Evolutionary conservation across 2,888 invertebrate genomes (phyloP).

Genomic region (Tipula lateralis): DNA sequence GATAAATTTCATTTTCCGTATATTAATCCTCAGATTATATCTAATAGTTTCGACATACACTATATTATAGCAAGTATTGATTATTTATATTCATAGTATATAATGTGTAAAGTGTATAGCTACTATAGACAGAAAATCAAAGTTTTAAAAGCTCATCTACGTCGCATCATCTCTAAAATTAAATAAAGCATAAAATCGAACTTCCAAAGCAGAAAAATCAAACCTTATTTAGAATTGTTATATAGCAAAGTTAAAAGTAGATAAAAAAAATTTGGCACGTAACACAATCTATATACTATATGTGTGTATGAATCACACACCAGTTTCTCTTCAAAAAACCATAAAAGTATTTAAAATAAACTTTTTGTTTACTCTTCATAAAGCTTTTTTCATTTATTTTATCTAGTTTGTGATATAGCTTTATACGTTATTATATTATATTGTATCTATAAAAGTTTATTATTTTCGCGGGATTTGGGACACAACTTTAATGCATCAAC

Average conservation of each 20-base stretch:
- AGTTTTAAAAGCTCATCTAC: background rate
- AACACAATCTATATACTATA: too few relatives aligned
- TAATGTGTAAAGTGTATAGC: background rate
- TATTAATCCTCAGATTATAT: background rate
- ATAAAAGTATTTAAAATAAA: conserved; percentile 4
- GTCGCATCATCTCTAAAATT: background rate
- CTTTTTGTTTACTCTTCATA: background rate
- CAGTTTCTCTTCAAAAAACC: background rate
- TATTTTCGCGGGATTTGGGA: background rate
- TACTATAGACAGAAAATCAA: background rate
- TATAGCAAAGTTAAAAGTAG: background rate
- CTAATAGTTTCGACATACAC: background rate
- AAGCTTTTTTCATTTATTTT: background rate
- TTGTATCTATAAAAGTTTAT: background rate
- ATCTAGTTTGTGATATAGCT: background rate
- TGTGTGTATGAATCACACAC: background rate
- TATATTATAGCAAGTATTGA: background rate
- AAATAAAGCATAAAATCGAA: background rate
- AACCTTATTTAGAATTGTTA: background rate
- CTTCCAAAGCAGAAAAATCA: background rate
- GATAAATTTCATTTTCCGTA: background rate
- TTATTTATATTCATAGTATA: background rate
- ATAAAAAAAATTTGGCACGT: background rate
- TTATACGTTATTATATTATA: background rate
- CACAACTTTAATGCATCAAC: background rate